These are phyloP conservation scores for Neria commutata DNA, from an alignment of 2,888 invertebrate species.

Conservation along the genomic window DNA sequence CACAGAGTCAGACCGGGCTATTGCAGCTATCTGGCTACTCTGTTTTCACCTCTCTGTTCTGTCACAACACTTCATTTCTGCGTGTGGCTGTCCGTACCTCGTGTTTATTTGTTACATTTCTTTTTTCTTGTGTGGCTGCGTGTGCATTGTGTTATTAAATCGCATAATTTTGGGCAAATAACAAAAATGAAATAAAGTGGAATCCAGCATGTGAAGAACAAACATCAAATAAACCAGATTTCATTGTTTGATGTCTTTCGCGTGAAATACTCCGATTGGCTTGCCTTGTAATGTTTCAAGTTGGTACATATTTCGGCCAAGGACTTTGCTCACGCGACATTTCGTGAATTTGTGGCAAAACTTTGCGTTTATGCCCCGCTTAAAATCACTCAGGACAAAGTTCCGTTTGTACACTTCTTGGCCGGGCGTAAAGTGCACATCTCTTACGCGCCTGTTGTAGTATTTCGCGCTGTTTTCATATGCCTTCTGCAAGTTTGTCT, in stretches of 20 bases:
- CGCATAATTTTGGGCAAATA: too few species aligned
- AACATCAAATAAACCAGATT: too few species aligned
- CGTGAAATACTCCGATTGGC: neutral
- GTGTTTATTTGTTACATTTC: too few species aligned
- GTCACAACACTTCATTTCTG: too few species aligned
- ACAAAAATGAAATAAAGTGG: too few species aligned
- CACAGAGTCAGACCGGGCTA: too few species aligned
- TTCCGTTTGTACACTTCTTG: slow-evolving; percentile 7
- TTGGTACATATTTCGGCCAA: slow-evolving; percentile 3
- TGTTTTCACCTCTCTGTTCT: too few species aligned
- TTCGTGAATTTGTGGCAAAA: slow-evolving; percentile 4
- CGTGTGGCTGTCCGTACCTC: too few species aligned
- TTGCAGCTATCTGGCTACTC: too few species aligned
- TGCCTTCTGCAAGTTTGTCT: slow-evolving; percentile 9
- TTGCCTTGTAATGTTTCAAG: neutral
- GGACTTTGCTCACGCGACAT: neutral
- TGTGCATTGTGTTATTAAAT: too few species aligned
- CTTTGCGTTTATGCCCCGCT: neutral
- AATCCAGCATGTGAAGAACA: too few species aligned
- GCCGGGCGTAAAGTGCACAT: neutral
- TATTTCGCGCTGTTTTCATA: slow-evolving; percentile 11
- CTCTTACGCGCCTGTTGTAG: slow-evolving; percentile 10
- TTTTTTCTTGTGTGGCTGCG: too few species aligned
- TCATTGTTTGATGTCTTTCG: neutral
- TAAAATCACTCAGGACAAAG: slow-evolving; percentile 2